Percentiles rank a stretch among this genome's conserved stretches.
Evolutionary conservation across 2,113 vertebrate genomes (phyloP).

Genomic region (Sula dactylatra): DNA sequence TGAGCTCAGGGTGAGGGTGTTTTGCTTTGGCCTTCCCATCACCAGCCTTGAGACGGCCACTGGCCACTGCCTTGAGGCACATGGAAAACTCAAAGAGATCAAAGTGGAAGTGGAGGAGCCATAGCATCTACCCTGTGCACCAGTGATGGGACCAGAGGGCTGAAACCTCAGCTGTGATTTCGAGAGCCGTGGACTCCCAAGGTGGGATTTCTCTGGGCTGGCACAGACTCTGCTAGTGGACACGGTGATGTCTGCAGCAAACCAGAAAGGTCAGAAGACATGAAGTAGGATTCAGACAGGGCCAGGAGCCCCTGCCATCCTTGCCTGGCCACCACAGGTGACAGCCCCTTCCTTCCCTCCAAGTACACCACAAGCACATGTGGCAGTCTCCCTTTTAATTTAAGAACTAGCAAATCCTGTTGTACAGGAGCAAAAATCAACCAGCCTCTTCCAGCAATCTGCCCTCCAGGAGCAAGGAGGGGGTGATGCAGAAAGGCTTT

Average conservation of each 20-base stretch:
- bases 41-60: not conserved
- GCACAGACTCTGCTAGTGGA: not conserved
- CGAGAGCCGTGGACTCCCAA: fast-evolving
- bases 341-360: not conserved
- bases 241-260: not conserved
- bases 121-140: not conserved
- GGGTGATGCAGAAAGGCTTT: not conserved
- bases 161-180: not conserved
- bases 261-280: not conserved
- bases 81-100: not conserved
- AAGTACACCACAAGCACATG: not conserved
- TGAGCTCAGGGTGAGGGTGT: not conserved
- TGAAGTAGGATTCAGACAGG: not conserved
- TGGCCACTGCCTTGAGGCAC: not conserved
- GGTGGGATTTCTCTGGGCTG: not conserved
- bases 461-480: not conserved
- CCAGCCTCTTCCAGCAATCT: not conserved
- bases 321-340: not conserved
- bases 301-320: not conserved
- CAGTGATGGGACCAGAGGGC: not conserved
- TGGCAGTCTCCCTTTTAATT: not conserved
- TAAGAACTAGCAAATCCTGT: not conserved
- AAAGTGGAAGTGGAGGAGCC: not conserved
- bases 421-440: not conserved
- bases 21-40: not conserved